Conservation (phyloP, 2,113 vertebrate genomes). For the human region GRCh38 chr16:81436501-81437000, state of each 20-base stretch:
- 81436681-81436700: background rate
- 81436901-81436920: background rate
- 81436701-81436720: background rate
- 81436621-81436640: background rate
- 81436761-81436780: background rate
- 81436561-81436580: background rate
- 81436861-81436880: background rate
- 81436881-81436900: background rate
- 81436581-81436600: background rate
- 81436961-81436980: too few relatives aligned
- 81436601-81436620: rapidly evolving
- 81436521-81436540: background rate
- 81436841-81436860: background rate
- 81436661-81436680: background rate
- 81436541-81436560: background rate
- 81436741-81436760: background rate
- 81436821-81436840: background rate
- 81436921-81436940: too few relatives aligned
- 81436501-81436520: background rate
- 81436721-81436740: background rate
- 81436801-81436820: background rate
- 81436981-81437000: too few relatives aligned
- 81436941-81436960: too few relatives aligned
- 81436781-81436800: background rate
- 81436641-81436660: background rate